Base-by-base conservation (phyloP, 2,113 vertebrate species). In the Chloropsis cyanopogon region DNA sequence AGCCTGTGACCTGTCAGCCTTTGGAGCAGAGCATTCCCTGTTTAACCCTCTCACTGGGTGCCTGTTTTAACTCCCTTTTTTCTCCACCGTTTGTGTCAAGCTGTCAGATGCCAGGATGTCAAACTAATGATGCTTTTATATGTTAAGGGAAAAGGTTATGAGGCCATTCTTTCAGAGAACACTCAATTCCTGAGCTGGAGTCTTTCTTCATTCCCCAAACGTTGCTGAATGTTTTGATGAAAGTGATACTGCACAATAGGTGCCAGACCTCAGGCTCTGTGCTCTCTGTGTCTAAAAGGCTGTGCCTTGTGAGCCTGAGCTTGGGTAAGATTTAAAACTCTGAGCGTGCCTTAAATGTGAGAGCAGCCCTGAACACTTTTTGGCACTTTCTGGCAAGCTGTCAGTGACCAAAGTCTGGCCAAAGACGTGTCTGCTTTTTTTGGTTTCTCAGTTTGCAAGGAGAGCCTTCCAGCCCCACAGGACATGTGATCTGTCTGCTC, bases 101-200 rank as follows among this genome's bases (percentile, higher is more conserved):
- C 78, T 91, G 93, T 79, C 78, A 80, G 82, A 59, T 73, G 85
- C 68, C 88, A 85, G 79, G 39, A 85, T 88, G 82, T 91, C 77
- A 61, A 86, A 80, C 72, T 76, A 71, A 89, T 16, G 63, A 61
- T 83, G 90, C 78, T 92, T 79, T 90, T 90, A 65, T 75, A 8
- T 22, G 60, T 35, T 25, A 66, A 93, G 33, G 84, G 70, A 81
- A 70, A 90, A 80, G 88, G 82, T 83, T 90, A 63, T 5, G 72
- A 70, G 84, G 54, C 85, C 25, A 4, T 75, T 86, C 80, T 75
- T 81, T 90, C 79, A 83, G 33, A 70, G 16, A 52, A 4, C 56
- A 49, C 76, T 79, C 88, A 24, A 7, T 94, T 88, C 64, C 83
- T 86, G 80, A 73, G 60, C 85, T 54, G 47, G 63, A 90, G 82